These are phyloP conservation scores for Festucalex cinctus DNA, from an alignment of 2,113 vertebrate species.

Conservation along the genomic window DNA sequence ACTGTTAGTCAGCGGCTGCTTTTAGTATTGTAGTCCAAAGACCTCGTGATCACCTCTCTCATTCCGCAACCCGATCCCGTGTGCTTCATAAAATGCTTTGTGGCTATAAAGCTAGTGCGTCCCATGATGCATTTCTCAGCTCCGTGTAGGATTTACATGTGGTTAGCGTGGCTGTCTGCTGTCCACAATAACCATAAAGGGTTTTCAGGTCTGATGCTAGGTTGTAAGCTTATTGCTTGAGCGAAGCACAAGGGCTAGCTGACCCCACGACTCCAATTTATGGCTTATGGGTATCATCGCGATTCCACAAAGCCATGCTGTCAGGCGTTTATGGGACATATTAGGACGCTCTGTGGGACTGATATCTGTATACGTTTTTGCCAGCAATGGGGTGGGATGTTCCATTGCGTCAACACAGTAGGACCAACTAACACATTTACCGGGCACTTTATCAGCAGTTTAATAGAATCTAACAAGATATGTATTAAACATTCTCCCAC, in stretches of 20 bases:
- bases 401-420: background rate
- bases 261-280: constrained; percentile 57
- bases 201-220: constrained; percentile 27
- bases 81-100: constrained; percentile 37
- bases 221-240: constrained; percentile 44
- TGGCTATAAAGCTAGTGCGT: constrained; percentile 11
- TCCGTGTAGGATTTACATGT: constrained; percentile 4
- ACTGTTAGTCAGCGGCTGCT: constrained; percentile 58
- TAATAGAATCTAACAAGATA: background rate
- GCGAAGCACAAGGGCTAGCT: constrained; percentile 53
- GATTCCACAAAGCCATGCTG: constrained; percentile 62
- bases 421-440: background rate
- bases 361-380: constrained; percentile 36
- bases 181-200: constrained; percentile 23
- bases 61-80: constrained; percentile 32
- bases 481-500: background rate
- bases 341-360: constrained; percentile 42
- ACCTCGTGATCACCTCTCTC: constrained; percentile 47
- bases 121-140: constrained; percentile 6
- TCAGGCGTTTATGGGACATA: constrained; percentile 58
- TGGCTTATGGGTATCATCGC: constrained; percentile 65
- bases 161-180: constrained; percentile 8
- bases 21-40: constrained; percentile 40
- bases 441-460: background rate
- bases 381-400: background rate